phyloP scores from a whole-genome alignment of 1,140 invertebrate species.

The Philopotamus ludificatus region DNA sequence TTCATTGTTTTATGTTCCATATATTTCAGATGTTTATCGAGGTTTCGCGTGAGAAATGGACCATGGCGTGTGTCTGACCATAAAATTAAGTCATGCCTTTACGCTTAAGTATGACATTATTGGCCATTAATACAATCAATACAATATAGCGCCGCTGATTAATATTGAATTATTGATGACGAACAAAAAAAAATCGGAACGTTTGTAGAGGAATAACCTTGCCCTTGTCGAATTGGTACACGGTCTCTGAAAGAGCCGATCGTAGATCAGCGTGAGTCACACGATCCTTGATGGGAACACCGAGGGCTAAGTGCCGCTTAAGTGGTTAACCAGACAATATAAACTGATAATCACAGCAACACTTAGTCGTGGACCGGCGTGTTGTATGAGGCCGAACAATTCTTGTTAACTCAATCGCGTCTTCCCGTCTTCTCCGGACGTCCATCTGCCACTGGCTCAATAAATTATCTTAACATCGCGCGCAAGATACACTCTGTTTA shows the following conservation, averaged over 20 bases:
- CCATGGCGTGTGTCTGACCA: conserved; percentile 15
- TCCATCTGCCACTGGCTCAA: neutral
- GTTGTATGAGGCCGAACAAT: conserved; percentile 33
- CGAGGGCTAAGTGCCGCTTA: conserved; percentile 28
- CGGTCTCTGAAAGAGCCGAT: too few species aligned
- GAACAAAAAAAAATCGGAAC: too few species aligned
- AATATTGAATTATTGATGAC: too few species aligned
- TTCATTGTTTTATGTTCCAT: too few species aligned
- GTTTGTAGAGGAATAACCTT: too few species aligned
- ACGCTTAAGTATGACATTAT: neutral
- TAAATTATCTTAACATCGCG: too few species aligned
- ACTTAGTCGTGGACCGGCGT: conserved; percentile 22
- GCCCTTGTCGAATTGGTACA: too few species aligned
- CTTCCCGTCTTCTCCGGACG: conserved; percentile 31
- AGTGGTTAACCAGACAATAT: conserved; percentile 40
- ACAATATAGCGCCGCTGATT: too few species aligned
- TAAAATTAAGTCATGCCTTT: conserved; percentile 15
- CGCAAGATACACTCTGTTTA: too few species aligned
- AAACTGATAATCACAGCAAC: conserved; percentile 35
- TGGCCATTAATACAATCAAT: too few species aligned
- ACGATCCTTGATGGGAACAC: conserved; percentile 32
- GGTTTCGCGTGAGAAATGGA: conserved; percentile 9
- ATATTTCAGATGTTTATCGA: neutral
- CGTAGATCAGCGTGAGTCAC: conserved; percentile 11
- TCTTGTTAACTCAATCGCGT: conserved; percentile 40